These are phyloP conservation scores for Pomacea maculata DNA, from an alignment of 1,140 invertebrate species.

Conservation along the genomic window DNA sequence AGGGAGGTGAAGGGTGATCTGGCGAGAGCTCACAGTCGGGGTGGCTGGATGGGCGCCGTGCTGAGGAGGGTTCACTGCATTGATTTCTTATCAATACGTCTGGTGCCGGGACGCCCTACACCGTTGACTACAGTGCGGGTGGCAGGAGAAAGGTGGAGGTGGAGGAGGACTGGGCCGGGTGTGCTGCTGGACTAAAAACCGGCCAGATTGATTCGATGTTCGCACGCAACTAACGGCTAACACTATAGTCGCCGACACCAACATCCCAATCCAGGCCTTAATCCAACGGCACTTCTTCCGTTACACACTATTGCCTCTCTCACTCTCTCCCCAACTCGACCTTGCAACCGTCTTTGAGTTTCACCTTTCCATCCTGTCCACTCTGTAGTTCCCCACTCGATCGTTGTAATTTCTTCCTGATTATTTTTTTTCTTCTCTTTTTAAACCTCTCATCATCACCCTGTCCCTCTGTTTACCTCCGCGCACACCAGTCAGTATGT, in stretches of 20 bases:
- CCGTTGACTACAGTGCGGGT: too few species aligned
- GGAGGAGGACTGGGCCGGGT: not conserved
- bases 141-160: not conserved
- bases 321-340: not conserved
- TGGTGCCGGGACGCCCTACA: too few species aligned
- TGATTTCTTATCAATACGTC: too few species aligned
- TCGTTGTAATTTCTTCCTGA: too few species aligned
- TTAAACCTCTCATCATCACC: too few species aligned
- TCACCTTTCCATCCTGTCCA: too few species aligned
- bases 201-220: not conserved
- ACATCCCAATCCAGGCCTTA: not conserved
- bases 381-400: too few species aligned
- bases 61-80: not conserved
- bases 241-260: not conserved
- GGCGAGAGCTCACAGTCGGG: not conserved
- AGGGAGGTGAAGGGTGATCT: not conserved
- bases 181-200: not conserved
- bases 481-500: too few species aligned
- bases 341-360: not conserved
- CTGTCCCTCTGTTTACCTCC: too few species aligned
- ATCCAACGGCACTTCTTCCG: not conserved
- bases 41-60: not conserved
- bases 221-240: not conserved
- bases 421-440: too few species aligned
- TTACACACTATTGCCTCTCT: not conserved